Conservation (phyloP, 1,140 invertebrate genomes). For the Charaxes varanes region DNA sequence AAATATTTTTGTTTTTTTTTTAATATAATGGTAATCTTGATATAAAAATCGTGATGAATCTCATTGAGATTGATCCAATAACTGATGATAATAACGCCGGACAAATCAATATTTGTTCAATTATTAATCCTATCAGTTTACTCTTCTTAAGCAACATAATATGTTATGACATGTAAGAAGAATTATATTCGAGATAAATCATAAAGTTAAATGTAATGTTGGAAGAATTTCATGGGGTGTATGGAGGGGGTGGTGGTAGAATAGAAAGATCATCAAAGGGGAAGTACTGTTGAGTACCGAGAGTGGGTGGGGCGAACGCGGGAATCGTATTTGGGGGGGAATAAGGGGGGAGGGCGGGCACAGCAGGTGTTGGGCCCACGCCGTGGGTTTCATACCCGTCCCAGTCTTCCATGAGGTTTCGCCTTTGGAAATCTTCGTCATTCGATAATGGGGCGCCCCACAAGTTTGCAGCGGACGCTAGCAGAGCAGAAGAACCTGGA, state of each 20-base stretch:
- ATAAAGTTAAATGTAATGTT: not conserved
- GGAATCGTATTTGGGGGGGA: slow-evolving; percentile 51
- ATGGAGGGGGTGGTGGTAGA: slow-evolving; percentile 72
- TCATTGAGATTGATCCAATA: too few species aligned
- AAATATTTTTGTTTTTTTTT: too few species aligned
- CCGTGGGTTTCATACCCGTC: slow-evolving; percentile 62
- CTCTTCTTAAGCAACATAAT: too few species aligned
- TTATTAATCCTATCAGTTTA: too few species aligned
- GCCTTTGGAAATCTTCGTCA: slow-evolving; percentile 58
- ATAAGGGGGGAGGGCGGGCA: slow-evolving; percentile 56
- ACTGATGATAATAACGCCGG: too few species aligned
- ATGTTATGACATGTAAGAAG: too few species aligned
- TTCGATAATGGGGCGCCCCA: slow-evolving; percentile 60
- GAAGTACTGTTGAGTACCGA: slow-evolving; percentile 62
- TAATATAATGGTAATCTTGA: too few species aligned
- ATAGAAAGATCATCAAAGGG: slow-evolving; percentile 68
- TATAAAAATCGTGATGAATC: too few species aligned
- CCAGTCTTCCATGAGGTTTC: slow-evolving; percentile 66
- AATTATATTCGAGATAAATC: too few species aligned
- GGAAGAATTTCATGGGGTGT: slow-evolving; percentile 55
- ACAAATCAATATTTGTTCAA: too few species aligned
- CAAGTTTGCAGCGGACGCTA: slow-evolving; percentile 60
- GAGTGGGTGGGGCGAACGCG: slow-evolving; percentile 53
- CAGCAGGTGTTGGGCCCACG: slow-evolving; percentile 53
- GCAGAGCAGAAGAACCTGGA: slow-evolving; percentile 51